Percentiles rank a stretch among this genome's conserved stretches.
These are phyloP conservation scores for Thera britannica DNA, from an alignment of 2,888 invertebrate genomes.

Conservation along the genomic window DNA sequence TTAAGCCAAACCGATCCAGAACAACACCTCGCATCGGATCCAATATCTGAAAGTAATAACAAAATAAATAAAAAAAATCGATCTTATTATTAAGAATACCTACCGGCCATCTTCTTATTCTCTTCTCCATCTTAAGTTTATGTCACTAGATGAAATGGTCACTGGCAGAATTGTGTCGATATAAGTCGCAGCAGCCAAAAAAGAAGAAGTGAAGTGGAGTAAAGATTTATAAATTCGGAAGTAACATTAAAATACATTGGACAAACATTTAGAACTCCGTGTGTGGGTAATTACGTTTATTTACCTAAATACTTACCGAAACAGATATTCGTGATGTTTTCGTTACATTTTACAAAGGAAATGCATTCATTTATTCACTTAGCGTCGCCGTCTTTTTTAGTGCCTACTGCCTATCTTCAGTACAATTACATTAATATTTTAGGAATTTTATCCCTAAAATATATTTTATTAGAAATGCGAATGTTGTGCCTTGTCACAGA, in stretches of 20 bases:
- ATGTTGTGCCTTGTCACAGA: too few species aligned
- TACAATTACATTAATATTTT: too few species aligned
- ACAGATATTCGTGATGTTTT: slow-evolving; percentile 33
- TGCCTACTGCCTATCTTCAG: not conserved
- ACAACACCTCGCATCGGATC: slow-evolving; percentile 79
- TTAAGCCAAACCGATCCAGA: slow-evolving; percentile 91
- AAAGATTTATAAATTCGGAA: not conserved
- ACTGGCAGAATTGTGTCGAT: too few species aligned
- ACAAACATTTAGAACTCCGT: not conserved
- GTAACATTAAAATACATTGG: not conserved
- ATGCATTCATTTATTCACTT: slow-evolving; percentile 6
- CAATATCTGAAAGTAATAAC: slow-evolving; percentile 62
- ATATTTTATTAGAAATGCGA: too few species aligned
- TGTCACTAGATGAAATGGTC: too few species aligned
- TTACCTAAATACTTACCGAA: slow-evolving; percentile 4
- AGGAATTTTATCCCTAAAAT: too few species aligned
- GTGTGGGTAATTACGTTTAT: not conserved
- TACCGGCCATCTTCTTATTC: not conserved
- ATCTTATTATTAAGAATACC: not conserved
- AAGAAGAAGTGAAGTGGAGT: too few species aligned
- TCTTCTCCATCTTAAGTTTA: too few species aligned
- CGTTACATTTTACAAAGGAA: slow-evolving; percentile 18
- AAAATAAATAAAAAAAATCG: not conserved
- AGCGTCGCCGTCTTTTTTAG: not conserved
- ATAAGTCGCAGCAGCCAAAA: too few species aligned